Conservation (phyloP, 2,113 vertebrate species). For the Osmerus mordax region DNA sequence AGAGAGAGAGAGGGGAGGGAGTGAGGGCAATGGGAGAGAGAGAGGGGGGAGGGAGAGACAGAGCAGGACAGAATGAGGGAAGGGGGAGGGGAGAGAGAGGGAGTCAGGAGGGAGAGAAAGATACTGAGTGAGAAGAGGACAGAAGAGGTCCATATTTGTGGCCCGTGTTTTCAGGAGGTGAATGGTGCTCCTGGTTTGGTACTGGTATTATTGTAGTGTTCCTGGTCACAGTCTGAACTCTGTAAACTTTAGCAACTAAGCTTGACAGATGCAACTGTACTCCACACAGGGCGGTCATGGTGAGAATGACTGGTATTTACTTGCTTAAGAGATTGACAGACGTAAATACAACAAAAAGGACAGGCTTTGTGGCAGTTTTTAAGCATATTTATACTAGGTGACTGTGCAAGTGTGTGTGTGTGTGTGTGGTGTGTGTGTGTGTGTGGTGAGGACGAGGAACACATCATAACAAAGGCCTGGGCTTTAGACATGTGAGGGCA, state of each 20-base stretch:
- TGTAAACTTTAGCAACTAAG: no score
- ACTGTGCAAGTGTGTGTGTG: not conserved
- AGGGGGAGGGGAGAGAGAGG: slow-evolving; percentile 1
- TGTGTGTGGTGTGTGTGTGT: slow-evolving; percentile 14
- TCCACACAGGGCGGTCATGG: not conserved
- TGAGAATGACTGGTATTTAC: not conserved
- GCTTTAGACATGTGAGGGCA: slow-evolving; percentile 16
- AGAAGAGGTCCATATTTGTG: slow-evolving; percentile 4
- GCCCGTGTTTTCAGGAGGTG: no score
- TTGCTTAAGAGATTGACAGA: no score
- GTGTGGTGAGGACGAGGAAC: slow-evolving; percentile 31
- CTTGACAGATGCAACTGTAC: no score
- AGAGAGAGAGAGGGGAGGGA: not conserved
- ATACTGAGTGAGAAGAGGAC: slow-evolving; percentile 3
- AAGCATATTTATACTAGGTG: slow-evolving; percentile 16
- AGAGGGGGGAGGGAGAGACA: not conserved
- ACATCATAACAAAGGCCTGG: slow-evolving; percentile 5
- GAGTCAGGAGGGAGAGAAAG: slow-evolving; percentile 1
- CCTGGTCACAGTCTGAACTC: no score
- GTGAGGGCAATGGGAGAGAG: not conserved
- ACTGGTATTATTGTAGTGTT: no score
- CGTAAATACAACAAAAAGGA: no score
- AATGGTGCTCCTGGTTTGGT: no score
- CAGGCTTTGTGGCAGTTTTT: not conserved
- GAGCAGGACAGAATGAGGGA: slow-evolving; percentile 9